Conservation (phyloP, 2,797 vertebrate genomes). For the Tachyglossus aculeatus region DNA sequence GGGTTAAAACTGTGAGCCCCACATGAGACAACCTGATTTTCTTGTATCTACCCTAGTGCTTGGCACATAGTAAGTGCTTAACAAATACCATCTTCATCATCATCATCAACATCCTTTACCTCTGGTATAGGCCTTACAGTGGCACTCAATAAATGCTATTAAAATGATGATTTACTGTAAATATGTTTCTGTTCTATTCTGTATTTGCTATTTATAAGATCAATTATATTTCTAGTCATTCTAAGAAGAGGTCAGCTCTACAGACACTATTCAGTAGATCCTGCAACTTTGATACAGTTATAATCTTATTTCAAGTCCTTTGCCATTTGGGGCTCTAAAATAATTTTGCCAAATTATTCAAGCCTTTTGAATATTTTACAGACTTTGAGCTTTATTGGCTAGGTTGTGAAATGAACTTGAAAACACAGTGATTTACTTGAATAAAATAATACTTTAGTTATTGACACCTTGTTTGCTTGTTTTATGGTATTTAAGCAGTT, state of each 20-base stretch:
- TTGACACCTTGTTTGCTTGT: neutral
- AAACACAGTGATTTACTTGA: neutral
- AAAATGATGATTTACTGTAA: too few species aligned
- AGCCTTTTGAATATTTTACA: neutral
- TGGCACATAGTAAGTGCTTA: too few species aligned
- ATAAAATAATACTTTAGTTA: neutral
- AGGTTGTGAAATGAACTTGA: neutral
- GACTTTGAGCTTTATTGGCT: neutral
- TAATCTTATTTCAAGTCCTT: too few species aligned
- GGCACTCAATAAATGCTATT: too few species aligned
- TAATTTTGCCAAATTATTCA: neutral
- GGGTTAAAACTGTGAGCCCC: too few species aligned
- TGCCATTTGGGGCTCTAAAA: neutral
- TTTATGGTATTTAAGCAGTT: too few species aligned
- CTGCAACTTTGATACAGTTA: neutral
- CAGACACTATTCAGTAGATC: neutral
- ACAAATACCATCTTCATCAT: too few species aligned
- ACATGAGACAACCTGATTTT: too few species aligned
- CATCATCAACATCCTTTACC: too few species aligned
- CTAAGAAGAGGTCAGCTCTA: constrained; percentile 14
- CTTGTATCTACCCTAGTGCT: too few species aligned
- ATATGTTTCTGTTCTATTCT: too few species aligned
- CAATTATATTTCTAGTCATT: neutral
- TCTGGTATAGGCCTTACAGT: too few species aligned
- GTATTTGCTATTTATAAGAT: neutral